phyloP scores from a whole-genome alignment of 2,113 vertebrate species.

The Tyto alba region DNA sequence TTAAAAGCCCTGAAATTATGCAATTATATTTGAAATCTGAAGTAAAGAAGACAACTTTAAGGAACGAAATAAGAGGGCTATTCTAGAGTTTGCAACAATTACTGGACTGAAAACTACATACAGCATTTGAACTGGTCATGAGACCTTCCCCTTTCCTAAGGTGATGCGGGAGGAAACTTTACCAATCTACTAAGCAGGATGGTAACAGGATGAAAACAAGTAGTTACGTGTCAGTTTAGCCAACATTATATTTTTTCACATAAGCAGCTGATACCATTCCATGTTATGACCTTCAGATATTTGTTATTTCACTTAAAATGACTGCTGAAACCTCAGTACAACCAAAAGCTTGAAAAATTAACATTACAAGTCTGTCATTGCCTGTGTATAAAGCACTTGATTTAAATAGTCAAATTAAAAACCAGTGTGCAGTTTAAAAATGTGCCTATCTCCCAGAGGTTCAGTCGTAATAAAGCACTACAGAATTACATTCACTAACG shows the following conservation, averaged over 20 bases:
- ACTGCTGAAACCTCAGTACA: neutral
- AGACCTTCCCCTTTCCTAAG: neutral
- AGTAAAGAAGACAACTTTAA: neutral
- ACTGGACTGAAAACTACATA: neutral
- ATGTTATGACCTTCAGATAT: neutral
- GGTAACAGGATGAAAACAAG: neutral
- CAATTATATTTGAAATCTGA: neutral
- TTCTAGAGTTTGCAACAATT: neutral
- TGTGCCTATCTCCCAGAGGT: neutral
- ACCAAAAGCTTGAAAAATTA: neutral
- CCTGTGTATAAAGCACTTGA: neutral
- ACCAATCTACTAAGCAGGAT: neutral
- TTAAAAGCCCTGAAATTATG: neutral
- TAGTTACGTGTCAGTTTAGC: neutral
- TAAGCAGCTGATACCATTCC: neutral
- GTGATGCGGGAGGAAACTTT: neutral
- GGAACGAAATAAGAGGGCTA: neutral
- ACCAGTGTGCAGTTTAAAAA: neutral
- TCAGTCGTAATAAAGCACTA: neutral
- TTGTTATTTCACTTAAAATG: neutral
- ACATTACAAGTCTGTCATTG: neutral
- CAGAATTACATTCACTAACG: neutral
- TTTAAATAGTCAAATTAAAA: neutral
- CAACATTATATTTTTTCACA: neutral
- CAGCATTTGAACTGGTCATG: neutral